phyloP scores from a whole-genome alignment of 2,797 vertebrate genomes.

The Vespertilio murinus region DNA sequence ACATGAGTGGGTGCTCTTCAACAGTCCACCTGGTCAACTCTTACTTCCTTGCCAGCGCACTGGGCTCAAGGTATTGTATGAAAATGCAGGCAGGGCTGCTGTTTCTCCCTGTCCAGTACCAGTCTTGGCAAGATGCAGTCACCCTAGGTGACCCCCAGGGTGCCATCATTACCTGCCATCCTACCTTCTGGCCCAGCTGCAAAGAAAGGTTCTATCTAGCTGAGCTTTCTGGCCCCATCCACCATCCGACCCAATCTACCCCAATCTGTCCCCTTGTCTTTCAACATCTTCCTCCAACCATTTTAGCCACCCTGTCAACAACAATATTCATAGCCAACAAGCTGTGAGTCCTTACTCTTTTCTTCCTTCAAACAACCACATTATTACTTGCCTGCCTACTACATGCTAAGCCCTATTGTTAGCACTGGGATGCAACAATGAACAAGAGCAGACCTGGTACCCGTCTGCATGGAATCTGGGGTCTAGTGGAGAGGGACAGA shows the following conservation, averaged over 20 bases:
- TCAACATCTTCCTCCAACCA: not conserved
- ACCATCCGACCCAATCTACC: not conserved
- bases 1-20: too few species aligned
- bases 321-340: not conserved
- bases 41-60: not conserved
- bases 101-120: not conserved
- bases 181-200: too few species aligned
- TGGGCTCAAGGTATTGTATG: not conserved
- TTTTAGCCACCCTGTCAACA: too few species aligned
- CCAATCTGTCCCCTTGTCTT: not conserved
- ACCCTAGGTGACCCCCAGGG: not conserved
- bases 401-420: not conserved
- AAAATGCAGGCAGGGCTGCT: not conserved
- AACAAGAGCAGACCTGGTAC: fast-evolving
- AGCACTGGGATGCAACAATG: too few species aligned
- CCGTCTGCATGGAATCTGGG: fast-evolving
- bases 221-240: not conserved
- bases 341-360: not conserved
- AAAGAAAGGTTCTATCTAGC: not conserved
- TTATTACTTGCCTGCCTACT: fast-evolving
- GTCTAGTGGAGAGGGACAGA: not conserved
- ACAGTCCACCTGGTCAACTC: not conserved
- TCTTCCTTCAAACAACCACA: not conserved
- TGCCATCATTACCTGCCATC: not conserved
- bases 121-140: not conserved